phyloP scores from a whole-genome alignment of 2,113 vertebrate species.

The Mesembrinibis cayennensis region DNA sequence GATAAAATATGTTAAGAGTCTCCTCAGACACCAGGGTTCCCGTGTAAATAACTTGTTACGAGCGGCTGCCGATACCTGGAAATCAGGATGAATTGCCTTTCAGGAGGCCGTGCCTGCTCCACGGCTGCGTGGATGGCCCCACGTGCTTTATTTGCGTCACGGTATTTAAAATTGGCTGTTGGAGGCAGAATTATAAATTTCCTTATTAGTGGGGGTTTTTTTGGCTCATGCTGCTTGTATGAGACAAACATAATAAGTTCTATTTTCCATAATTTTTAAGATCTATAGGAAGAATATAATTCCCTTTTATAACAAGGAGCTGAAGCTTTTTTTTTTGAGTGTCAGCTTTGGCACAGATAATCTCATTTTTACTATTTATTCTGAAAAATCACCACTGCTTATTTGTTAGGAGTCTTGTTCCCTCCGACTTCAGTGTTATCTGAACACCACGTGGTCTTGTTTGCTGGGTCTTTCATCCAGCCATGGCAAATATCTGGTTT shows the following conservation, averaged over 20 bases:
- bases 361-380: background rate
- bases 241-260: rapidly evolving
- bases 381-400: background rate
- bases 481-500: rapidly evolving
- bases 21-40: background rate
- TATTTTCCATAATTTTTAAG: rapidly evolving
- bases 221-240: background rate
- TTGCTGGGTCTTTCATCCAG: background rate
- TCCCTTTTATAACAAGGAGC: background rate
- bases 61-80: background rate
- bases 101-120: background rate
- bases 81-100: background rate
- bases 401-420: background rate
- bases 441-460: rapidly evolving
- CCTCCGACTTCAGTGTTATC: rapidly evolving
- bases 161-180: background rate
- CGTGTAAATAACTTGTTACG: background rate
- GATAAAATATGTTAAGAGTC: rapidly evolving
- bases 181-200: background rate
- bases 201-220: background rate
- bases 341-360: background rate
- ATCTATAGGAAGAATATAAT: too few relatives aligned
- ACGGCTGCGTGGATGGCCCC: background rate
- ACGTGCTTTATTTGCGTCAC: background rate
- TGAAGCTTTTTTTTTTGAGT: background rate